Base-by-base conservation (phyloP, 2,113 vertebrate species). In the Sphaerodactylus townsendi region DNA sequence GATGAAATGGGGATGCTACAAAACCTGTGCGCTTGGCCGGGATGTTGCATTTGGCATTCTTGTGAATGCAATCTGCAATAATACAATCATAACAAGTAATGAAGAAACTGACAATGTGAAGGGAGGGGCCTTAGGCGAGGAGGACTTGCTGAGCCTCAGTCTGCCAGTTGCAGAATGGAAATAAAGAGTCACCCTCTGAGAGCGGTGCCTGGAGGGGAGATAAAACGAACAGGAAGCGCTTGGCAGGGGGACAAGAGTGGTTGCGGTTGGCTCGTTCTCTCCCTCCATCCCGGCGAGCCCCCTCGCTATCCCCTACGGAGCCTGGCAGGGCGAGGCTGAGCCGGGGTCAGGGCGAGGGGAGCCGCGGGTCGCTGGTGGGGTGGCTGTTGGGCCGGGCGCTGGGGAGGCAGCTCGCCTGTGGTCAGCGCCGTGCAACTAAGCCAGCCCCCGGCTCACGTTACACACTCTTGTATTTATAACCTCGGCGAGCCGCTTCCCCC, bases 371-470 rank as follows among this genome's bases (percentile, higher is more conserved):
- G 93, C 88, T 85, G 92, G 88, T 83, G 92, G 88, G 73, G 88
- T 80, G 76, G 77, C 77, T 30, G 77, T 9, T 6, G 85, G 88
- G 89, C 75, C 92, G 94, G 89, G 93, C 92, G 96, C 96, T 97
- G 96, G 95, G 95, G 96, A 96, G 97, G 95, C 95, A 92, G 96
- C 97, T 97, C 92, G 97, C 96, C 95, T 97, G 98, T 97, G 98
- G 98, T 98, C 98, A 98, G 97, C 96, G 94, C 96, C 72, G 96
- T 94, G 97, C 93, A 94, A 95, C 95, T 97, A 95, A 98, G 97
- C 98, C 98, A 97, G 97, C 98, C 98, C 98, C 98, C 98, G 94
- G 97, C 98, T 99, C 98, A 98, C 97, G 92, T 99, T 99, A 99
- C 98, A 98, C 94, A 96, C 98, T 89, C 90, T 93, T 91, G 94